A percentile compares a stretch with the other conserved stretches of the same genome.
These are phyloP conservation scores for Hestina assimilis DNA, from an alignment of 1,140 invertebrate genomes.

Conservation along the genomic window DNA sequence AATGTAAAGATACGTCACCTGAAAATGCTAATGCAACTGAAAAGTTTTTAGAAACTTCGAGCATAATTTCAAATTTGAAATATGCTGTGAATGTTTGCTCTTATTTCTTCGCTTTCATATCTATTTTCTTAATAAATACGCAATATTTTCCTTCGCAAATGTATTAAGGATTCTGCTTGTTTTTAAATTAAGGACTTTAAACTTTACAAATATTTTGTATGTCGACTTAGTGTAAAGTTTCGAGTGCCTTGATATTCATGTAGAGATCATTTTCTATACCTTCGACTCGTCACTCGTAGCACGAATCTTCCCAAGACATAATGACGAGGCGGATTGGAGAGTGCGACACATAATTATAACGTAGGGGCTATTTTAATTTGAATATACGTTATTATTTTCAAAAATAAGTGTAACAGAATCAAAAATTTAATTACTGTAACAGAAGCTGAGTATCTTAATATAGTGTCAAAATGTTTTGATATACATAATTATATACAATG, in stretches of 20 bases:
- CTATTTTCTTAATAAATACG: constrained; percentile 44
- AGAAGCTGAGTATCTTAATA: too few relatives aligned
- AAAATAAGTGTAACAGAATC: too few relatives aligned
- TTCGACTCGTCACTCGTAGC: constrained; percentile 27
- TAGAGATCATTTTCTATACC: constrained; percentile 26
- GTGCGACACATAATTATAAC: too few relatives aligned
- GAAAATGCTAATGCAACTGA: constrained; percentile 39
- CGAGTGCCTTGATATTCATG: too few relatives aligned
- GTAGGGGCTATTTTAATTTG: too few relatives aligned
- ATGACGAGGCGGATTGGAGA: too few relatives aligned
- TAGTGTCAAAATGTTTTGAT: too few relatives aligned
- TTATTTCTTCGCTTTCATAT: too few relatives aligned
- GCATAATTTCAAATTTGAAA: constrained; percentile 33
- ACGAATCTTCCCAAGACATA: constrained; percentile 32
- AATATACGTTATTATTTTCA: too few relatives aligned
- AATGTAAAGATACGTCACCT: constrained; percentile 39
- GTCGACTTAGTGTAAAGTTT: too few relatives aligned
- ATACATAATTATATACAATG: too few relatives aligned
- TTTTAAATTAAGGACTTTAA: constrained; percentile 11
- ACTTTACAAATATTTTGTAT: neutral
- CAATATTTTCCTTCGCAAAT: constrained; percentile 28
- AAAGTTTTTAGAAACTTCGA: constrained; percentile 38
- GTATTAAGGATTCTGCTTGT: constrained; percentile 22
- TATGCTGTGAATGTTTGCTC: constrained; percentile 39
- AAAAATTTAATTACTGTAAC: too few relatives aligned